Percentiles rank a stretch among this genome's conserved stretches.
These are phyloP conservation scores for Ceratothoa steindachneri DNA, from an alignment of 2,888 invertebrate genomes.

Conservation along the genomic window DNA sequence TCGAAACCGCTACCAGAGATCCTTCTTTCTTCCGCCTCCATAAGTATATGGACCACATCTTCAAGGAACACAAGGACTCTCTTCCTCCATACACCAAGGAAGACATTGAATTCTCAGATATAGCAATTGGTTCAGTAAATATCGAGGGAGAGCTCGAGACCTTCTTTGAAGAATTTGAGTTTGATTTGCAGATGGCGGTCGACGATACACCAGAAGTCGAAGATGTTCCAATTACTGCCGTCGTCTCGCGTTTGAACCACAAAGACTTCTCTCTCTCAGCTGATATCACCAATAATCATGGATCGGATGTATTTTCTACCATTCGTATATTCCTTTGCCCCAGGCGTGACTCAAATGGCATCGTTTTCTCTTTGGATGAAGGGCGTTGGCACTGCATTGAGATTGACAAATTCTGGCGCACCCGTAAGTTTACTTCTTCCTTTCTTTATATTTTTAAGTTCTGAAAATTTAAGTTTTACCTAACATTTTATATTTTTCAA, in stretches of 20 bases:
- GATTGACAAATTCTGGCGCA: conserved; percentile 49
- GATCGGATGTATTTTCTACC: conserved; percentile 37
- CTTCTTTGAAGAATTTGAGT: conserved; percentile 50
- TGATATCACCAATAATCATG: conserved; percentile 45
- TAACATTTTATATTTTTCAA: neutral
- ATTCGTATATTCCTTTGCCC: conserved; percentile 50
- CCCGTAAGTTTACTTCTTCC: conserved; percentile 35
- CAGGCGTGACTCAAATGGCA: conserved; percentile 48
- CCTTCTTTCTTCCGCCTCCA: conserved; percentile 68
- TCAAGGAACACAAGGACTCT: conserved; percentile 61
- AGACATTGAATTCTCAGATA: conserved; percentile 40
- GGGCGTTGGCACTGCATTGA: conserved; percentile 48
- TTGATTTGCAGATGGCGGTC: conserved; percentile 52
- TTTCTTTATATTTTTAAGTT: neutral
- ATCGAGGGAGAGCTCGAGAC: conserved; percentile 55
- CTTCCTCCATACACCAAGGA: conserved; percentile 61
- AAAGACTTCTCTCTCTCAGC: conserved; percentile 49
- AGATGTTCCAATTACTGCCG: conserved; percentile 39
- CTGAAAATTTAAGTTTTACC: neutral
- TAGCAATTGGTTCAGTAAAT: conserved; percentile 54
- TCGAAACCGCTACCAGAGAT: conserved; percentile 66
- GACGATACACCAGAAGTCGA: conserved; percentile 18
- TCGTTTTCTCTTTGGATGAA: conserved; percentile 46
- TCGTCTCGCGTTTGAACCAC: conserved; percentile 50
- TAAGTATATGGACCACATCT: conserved; percentile 65